These are phyloP conservation scores for Forpus xanthops DNA, from an alignment of 2,797 vertebrate genomes.

Conservation along the genomic window DNA sequence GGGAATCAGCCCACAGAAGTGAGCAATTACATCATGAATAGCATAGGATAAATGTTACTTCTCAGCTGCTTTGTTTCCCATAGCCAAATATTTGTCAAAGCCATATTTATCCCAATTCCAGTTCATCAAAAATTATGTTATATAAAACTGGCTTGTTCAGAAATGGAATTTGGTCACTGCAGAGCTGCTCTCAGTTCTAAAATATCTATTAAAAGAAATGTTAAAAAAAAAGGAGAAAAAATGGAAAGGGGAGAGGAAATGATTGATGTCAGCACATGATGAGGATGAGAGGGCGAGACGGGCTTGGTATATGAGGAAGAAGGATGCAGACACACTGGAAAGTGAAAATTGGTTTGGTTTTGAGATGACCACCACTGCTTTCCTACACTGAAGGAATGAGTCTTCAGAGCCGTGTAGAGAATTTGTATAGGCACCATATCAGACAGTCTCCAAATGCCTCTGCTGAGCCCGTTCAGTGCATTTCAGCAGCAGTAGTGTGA, in stretches of 20 bases:
- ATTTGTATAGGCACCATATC: neutral
- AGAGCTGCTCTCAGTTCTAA: neutral
- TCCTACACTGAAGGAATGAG: neutral
- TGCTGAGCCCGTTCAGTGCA: neutral
- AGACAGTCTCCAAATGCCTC: neutral
- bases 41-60: neutral
- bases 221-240: neutral
- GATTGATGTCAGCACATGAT: neutral
- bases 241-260: neutral
- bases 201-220: neutral
- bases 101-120: neutral
- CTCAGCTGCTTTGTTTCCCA: neutral
- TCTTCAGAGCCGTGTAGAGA: neutral
- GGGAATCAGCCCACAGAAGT: neutral
- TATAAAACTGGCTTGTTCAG: neutral
- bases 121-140: neutral
- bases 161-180: neutral
- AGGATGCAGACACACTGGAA: neutral
- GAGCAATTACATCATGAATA: neutral
- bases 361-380: neutral
- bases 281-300: neutral
- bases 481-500: neutral
- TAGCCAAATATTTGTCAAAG: neutral
- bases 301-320: neutral
- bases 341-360: neutral